Base-by-base conservation (phyloP, 2,888 invertebrate genomes). In the Volucella zonaria region DNA sequence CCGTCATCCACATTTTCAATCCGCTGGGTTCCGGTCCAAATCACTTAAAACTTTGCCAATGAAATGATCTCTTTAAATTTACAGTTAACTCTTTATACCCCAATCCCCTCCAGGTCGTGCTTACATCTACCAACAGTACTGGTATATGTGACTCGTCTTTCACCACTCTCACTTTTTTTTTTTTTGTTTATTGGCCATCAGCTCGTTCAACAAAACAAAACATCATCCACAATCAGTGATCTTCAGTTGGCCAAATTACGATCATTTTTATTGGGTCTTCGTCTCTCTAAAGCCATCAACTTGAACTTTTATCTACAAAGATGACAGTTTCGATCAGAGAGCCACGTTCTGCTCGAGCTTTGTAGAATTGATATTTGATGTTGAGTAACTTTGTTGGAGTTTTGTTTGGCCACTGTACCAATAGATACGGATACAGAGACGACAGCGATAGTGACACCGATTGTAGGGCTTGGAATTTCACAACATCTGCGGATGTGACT, bases 1-100 rank as follows among this genome's bases (percentile, higher is more conserved):
- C 1, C 4, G 68, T 73, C 40, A 71, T 73, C 85, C 80, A 81
- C 81, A 85, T 85, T n/a, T 66, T 79, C 15, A 51, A n/a, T 49
- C 52, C 52, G 43, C 12, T 40, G 38, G 40, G 66, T 47, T 73
- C 76, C 71, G 58, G 49, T 73, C 75, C 49, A 71, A 67, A 45
- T 66, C 31, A 42, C 67, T 12, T 15, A 51, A 74, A 54, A 58
- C 58, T 68, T 68, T 59, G 9, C 43, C 56, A 45, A 77, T 38
- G 73, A 85, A 85, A 85, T 81, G 76, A 77, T 77, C 54, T 71
- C 49, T 23, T 70, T 76, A 66, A 70, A 67, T 58, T 66, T 61
- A 67, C 70, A 61, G 14, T 67, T 83, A 59, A 43, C 59, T 71
- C 47, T 81, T 77, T 85, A 81, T 85, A 85, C 49, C 18, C 47